Evolutionary conservation across 2,888 invertebrate species (phyloP), one percentile per base, ranked within the genome.

Genomic region (Lampropteryx suffumata): DNA sequence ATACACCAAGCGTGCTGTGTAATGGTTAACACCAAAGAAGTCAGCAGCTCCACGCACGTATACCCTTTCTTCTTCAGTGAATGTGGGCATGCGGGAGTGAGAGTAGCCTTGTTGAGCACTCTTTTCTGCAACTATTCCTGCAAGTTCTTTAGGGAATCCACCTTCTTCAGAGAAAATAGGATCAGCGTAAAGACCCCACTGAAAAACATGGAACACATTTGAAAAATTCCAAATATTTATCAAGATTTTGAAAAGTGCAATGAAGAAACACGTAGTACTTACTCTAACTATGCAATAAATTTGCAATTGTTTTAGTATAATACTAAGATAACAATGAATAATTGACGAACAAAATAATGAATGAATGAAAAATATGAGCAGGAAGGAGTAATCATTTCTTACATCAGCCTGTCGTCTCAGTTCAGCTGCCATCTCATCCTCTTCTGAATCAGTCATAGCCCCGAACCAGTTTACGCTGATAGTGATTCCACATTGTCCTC

Each of bases 11-110:
- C 1, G 62, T 0, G 90, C 74, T 0, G 93, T 92, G 69, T 96
- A 96, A 50, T 94, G 92, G 66, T 95, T 95, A 1, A 96, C 81
- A 0, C 95, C 85, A 11, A 85, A 76, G 66, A 86, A 89, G 54
- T 88, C 88, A 0, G 65, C 57, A 0, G 79, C 12, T 1, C 88
- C 88, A 41, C 64, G 72, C 0, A 76, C 72, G 1, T 76, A 73
- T 0, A 56, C 57, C 6, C 61, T 69, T 70, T 91, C 90, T 39
- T 84, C 78, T 9, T 73, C 65, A 0, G 84, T 82, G 60, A 91
- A 91, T n/a, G 65, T 62, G 0, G 91, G 91, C 35, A 92, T 62
- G 0, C 91, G 75, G 0, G 91, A 91, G 28, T 68, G 57, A 0
- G 69, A 43, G 59, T 74, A 85, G 0, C 90, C 90, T 65, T 91